These are phyloP conservation scores for Spinibarbus caldwelli DNA, from an alignment of 2,797 vertebrate species.

Conservation along the genomic window DNA sequence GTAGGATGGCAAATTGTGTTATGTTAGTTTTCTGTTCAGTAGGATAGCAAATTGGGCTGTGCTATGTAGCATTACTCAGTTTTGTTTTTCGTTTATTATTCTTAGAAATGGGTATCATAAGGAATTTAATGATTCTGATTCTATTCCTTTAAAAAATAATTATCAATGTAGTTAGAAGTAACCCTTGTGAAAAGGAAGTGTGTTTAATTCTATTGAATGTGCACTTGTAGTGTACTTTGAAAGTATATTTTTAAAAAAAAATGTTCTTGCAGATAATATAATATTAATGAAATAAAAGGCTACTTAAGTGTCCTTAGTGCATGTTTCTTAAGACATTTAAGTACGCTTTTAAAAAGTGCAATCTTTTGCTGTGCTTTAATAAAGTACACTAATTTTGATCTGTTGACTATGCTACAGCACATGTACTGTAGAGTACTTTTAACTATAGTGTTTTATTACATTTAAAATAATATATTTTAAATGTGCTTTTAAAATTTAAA, in stretches of 20 bases:
- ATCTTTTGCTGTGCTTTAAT: not conserved
- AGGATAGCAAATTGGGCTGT: not conserved
- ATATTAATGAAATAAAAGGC: not conserved
- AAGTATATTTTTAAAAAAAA: not conserved
- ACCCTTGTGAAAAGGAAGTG: not conserved
- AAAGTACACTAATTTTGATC: not conserved
- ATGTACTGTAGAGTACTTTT: too few relatives aligned
- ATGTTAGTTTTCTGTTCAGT: constrained; percentile 3
- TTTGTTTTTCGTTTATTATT: not conserved
- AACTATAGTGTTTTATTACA: not conserved
- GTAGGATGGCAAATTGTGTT: not conserved
- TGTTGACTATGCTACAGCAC: not conserved
- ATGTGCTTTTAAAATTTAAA: not conserved
- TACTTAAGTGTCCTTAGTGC: not conserved
- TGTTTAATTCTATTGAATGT: not conserved
- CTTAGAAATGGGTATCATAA: not conserved
- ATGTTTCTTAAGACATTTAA: not conserved
- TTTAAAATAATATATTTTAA: not conserved
- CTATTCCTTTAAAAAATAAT: not conserved
- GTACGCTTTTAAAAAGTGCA: not conserved
- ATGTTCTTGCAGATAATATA: not conserved
- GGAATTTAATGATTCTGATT: not conserved
- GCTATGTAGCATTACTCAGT: not conserved
- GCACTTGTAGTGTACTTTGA: not conserved
- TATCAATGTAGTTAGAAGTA: not conserved